Evolutionary conservation across 2,888 invertebrate species (phyloP).

Genomic region (Drosophila parthenogenetica): DNA sequence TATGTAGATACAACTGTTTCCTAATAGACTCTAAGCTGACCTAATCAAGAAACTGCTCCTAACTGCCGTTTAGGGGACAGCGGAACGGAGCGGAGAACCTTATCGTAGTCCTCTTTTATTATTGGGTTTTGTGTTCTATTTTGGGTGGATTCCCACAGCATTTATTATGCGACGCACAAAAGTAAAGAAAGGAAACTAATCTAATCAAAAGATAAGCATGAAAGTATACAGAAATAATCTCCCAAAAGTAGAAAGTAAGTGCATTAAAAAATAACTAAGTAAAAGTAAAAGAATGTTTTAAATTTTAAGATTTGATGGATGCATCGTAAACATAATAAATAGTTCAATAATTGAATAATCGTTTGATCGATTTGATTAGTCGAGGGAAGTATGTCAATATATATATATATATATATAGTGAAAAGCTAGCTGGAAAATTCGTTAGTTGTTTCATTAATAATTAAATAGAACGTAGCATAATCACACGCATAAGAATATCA

Average conservation of each 20-base stretch:
- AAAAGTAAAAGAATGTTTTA: constrained; percentile 61
- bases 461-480: constrained; percentile 63
- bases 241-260: constrained; percentile 63
- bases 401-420: constrained; percentile 24
- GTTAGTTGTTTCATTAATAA: constrained; percentile 72
- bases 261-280: constrained; percentile 8
- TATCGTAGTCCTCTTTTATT: constrained; percentile 32
- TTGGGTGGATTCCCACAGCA: constrained; percentile 66
- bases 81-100: background rate
- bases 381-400: constrained; percentile 64
- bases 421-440: constrained; percentile 64
- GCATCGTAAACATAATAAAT: constrained; percentile 58
- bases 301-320: constrained; percentile 71
- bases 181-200: constrained; percentile 32
- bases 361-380: constrained; percentile 23
- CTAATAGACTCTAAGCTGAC: constrained; percentile 73
- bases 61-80: constrained; percentile 44
- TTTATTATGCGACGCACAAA: constrained; percentile 84
- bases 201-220: constrained; percentile 21
- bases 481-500: constrained; percentile 69
- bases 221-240: constrained; percentile 11
- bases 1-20: constrained; percentile 80
- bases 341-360: constrained; percentile 39
- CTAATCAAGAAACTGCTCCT: constrained; percentile 9
- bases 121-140: constrained; percentile 17